Conservation (phyloP, 2,888 invertebrate genomes). For the Venustoraphidia nigricollis region DNA sequence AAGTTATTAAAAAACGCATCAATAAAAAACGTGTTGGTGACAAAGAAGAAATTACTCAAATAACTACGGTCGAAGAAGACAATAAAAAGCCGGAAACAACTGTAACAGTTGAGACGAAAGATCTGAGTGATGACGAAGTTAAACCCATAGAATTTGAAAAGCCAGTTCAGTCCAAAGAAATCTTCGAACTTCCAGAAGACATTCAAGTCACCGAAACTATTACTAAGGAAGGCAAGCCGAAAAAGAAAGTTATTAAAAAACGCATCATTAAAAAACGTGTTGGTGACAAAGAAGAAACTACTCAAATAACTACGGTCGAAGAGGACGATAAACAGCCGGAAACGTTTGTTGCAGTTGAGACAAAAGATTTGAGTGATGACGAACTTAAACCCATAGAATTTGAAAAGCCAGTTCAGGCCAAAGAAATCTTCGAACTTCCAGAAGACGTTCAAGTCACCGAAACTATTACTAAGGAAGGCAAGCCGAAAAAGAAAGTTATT, state of each 20-base stretch:
- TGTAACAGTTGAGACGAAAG: slow-evolving; percentile 6
- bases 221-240: slow-evolving; percentile 7
- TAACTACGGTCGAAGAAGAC: slow-evolving; percentile 20
- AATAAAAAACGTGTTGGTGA: slow-evolving; percentile 21
- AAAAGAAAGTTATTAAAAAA: slow-evolving; percentile 9
- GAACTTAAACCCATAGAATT: no score
- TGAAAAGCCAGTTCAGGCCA: neutral
- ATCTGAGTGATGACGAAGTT: neutral
- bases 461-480: slow-evolving; percentile 7
- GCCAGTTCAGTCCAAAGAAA: slow-evolving; percentile 4
- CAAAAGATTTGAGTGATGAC: slow-evolving; percentile 12
- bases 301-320: slow-evolving; percentile 10
- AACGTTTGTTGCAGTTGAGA: slow-evolving; percentile 1
- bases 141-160: neutral
- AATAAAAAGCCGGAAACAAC: slow-evolving; percentile 17
- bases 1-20: slow-evolving; percentile 16
- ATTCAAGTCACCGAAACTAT: slow-evolving; percentile 7
- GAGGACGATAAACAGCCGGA: slow-evolving; percentile 15
- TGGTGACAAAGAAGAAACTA: slow-evolving; percentile 7
- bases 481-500: slow-evolving; percentile 12
- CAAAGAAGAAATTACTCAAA: slow-evolving; percentile 16
- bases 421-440: slow-evolving; percentile 11
- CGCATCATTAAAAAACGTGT: slow-evolving; percentile 10
- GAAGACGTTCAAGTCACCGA: slow-evolving; percentile 6
- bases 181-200: slow-evolving; percentile 4